phyloP scores from a whole-genome alignment of 1,140 invertebrate genomes.

The Cherax quadricarinatus region DNA sequence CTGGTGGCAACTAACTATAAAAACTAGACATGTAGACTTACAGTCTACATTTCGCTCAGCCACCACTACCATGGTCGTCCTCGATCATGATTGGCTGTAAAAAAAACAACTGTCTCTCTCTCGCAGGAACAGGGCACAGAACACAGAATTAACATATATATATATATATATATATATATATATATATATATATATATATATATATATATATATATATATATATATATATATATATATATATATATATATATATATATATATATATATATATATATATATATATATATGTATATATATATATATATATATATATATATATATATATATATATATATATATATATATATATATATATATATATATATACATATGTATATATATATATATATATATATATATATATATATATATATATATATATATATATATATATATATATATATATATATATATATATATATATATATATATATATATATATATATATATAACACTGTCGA shows the following conservation, averaged over 20 bases:
- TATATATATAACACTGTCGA: too few species aligned
- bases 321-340: conserved; percentile 49
- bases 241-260: conserved; percentile 30
- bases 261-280: conserved; percentile 27
- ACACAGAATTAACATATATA: too few species aligned
- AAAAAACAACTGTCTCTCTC: too few species aligned
- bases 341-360: conserved; percentile 51
- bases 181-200: conserved; percentile 47
- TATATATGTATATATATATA: conserved; percentile 44
- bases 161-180: conserved; percentile 39
- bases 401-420: too few species aligned
- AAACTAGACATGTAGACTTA: conserved; percentile 17
- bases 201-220: conserved; percentile 46
- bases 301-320: conserved; percentile 41
- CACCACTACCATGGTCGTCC: too few species aligned
- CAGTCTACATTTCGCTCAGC: too few species aligned
- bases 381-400: too few species aligned
- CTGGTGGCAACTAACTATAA: background rate
- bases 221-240: conserved; percentile 40
- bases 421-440: too few species aligned
- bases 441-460: too few species aligned
- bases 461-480: too few species aligned
- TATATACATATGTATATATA: conserved; percentile 15
- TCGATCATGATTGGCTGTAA: too few species aligned
- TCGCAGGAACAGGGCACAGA: too few species aligned